These are phyloP conservation scores for Xenopus petersii DNA, from an alignment of 2,797 vertebrate species.

Conservation along the genomic window DNA sequence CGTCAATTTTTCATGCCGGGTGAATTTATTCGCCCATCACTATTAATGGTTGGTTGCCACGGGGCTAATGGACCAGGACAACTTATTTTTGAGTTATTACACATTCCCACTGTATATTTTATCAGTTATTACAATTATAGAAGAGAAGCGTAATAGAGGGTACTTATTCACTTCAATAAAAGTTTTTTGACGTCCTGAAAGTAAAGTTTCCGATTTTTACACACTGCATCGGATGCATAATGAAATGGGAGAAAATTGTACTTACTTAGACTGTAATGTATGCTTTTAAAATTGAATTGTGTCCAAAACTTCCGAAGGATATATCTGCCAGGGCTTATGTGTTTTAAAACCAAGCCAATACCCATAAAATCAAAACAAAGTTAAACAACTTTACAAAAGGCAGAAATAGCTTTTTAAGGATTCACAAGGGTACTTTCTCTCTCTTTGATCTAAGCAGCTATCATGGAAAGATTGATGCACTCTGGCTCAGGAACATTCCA, in stretches of 20 bases:
- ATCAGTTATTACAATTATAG: too few relatives aligned
- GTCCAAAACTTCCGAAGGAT: conserved; percentile 49
- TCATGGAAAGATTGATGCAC: conserved; percentile 65
- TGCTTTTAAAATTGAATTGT: conserved; percentile 47
- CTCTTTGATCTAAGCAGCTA: conserved; percentile 61
- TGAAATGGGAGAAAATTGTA: conserved; percentile 28
- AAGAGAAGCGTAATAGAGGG: too few relatives aligned
- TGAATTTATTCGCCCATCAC: too few relatives aligned
- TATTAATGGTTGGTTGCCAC: too few relatives aligned
- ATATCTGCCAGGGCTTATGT: conserved; percentile 42
- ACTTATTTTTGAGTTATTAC: too few relatives aligned
- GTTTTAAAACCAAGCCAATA: conserved; percentile 48
- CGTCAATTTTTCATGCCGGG: too few relatives aligned
- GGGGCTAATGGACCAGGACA: too few relatives aligned
- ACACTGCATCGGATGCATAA: conserved; percentile 3
- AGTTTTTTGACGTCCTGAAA: too few relatives aligned
- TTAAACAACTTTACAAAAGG: conserved; percentile 61
- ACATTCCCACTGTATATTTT: too few relatives aligned
- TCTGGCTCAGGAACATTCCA: conserved; percentile 64
- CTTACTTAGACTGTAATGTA: conserved; percentile 49
- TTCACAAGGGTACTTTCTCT: conserved; percentile 62
- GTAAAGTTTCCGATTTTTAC: too few relatives aligned
- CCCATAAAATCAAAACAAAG: conserved; percentile 62
- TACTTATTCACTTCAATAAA: too few relatives aligned
- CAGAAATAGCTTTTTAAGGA: conserved; percentile 66